phyloP scores from a whole-genome alignment of 2,888 invertebrate species.

The Dicycla oo region DNA sequence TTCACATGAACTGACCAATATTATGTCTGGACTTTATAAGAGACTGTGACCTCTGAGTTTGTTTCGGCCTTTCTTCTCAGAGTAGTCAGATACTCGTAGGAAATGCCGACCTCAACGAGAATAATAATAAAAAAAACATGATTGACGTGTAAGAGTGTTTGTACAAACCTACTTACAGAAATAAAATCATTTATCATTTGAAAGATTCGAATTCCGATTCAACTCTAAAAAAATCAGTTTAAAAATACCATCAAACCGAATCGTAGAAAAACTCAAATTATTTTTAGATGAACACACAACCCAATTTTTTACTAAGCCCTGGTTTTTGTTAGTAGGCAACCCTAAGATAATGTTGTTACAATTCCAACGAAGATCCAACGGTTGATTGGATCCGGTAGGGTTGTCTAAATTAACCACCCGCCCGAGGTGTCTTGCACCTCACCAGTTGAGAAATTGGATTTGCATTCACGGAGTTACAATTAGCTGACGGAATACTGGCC shows the following conservation, averaged over 20 bases:
- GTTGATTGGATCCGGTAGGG: slow-evolving; percentile 67
- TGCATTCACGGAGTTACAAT: slow-evolving; percentile 75
- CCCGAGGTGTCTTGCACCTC: slow-evolving; percentile 66
- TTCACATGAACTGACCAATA: no score
- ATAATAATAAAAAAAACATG: no score
- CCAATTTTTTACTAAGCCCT: slow-evolving; percentile 23
- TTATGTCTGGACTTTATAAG: no score
- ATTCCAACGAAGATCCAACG: slow-evolving; percentile 59
- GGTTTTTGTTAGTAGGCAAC: slow-evolving; percentile 53
- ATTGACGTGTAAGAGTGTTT: no score
- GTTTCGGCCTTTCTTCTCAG: no score
- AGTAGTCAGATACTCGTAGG: no score
- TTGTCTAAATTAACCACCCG: slow-evolving; percentile 66
- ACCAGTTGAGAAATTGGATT: slow-evolving; percentile 68
- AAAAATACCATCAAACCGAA: background rate
- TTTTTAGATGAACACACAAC: slow-evolving; percentile 22
- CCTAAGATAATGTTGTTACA: slow-evolving; percentile 65
- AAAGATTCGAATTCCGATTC: background rate
- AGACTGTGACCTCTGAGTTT: no score
- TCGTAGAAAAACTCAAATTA: slow-evolving; percentile 22
- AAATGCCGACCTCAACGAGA: no score
- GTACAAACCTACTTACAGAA: no score
- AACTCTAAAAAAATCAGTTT: background rate
- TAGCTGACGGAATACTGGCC: slow-evolving; percentile 66
- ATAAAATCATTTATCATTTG: no score